These are phyloP conservation scores for Botia kubotai DNA, from an alignment of 2,797 vertebrate species.

Conservation along the genomic window DNA sequence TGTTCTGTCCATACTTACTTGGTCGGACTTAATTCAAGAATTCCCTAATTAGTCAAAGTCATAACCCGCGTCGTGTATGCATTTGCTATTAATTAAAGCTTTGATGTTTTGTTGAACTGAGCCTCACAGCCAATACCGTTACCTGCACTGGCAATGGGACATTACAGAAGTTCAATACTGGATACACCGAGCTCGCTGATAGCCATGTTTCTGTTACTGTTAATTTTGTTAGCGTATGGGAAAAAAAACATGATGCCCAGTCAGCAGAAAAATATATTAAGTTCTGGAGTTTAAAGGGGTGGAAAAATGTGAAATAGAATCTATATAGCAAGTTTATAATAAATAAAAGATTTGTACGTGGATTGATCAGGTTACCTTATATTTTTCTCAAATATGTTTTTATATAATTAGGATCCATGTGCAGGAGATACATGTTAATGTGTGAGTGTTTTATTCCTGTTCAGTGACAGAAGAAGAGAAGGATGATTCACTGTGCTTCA, in stretches of 20 bases:
- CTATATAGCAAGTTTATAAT: background rate
- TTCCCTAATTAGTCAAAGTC: conserved; percentile 98
- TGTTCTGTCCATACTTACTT: conserved; percentile 84
- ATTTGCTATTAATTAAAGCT: conserved; percentile 97
- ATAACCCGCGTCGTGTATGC: conserved; percentile 98
- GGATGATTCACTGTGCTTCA: conserved; percentile 26
- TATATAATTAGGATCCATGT: background rate
- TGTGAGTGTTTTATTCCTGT: background rate
- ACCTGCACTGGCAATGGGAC: conserved; percentile 77
- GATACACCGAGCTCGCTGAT: conserved; percentile 83
- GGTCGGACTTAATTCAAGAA: conserved; percentile 94
- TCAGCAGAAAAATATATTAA: conserved; percentile 76
- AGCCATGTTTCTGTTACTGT: conserved; percentile 79
- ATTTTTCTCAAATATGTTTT: background rate
- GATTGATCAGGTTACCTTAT: background rate
- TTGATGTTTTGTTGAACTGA: conserved; percentile 91
- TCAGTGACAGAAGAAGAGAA: background rate
- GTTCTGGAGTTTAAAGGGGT: background rate
- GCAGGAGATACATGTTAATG: background rate
- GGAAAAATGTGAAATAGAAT: background rate
- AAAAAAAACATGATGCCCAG: conserved; percentile 80
- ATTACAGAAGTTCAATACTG: conserved; percentile 82
- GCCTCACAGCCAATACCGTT: conserved; percentile 80
- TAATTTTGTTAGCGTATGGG: conserved; percentile 81
- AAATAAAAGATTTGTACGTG: no score